A percentile compares a stretch with the other conserved stretches of the same genome.
Evolutionary conservation across 2,888 invertebrate genomes (phyloP).

Genomic region (Perizoma flavofasciatum): DNA sequence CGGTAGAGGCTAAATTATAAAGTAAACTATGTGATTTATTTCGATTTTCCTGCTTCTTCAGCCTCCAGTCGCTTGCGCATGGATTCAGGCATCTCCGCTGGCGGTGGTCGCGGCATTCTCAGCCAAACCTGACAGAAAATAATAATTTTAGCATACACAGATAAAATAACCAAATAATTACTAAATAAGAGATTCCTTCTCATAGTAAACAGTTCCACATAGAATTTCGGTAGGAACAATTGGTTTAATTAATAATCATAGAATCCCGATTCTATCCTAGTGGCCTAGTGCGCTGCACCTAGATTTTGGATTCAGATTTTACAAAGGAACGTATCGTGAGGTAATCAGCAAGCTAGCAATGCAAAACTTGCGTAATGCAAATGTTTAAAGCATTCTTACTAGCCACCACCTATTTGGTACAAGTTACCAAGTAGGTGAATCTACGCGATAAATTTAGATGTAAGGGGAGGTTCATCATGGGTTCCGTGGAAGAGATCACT

Average conservation of each 20-base stretch:
- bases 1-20: conserved; percentile 19
- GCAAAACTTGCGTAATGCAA: too few relatives aligned
- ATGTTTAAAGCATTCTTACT: too few relatives aligned
- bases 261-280: conserved; percentile 10
- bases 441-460: too few relatives aligned
- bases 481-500: too few relatives aligned
- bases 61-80: conserved; percentile 88
- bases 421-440: too few relatives aligned
- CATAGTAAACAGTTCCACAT: conserved; percentile 61
- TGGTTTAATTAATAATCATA: conserved; percentile 67
- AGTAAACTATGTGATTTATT: conserved; percentile 51
- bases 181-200: conserved; percentile 32
- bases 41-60: conserved; percentile 62
- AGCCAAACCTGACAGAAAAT: conserved; percentile 81
- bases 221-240: conserved; percentile 74
- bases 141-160: not conserved
- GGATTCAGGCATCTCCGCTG: conserved; percentile 97
- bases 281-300: too few relatives aligned
- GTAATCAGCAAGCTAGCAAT: too few relatives aligned
- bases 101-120: conserved; percentile 96
- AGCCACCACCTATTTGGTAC: too few relatives aligned
- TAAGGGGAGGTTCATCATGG: too few relatives aligned
- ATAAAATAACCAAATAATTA: not conserved
- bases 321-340: too few relatives aligned
- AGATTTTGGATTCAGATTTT: too few relatives aligned